Evolutionary conservation across 2,113 vertebrate genomes (phyloP).

Genomic region (Atractosteus spatula): DNA sequence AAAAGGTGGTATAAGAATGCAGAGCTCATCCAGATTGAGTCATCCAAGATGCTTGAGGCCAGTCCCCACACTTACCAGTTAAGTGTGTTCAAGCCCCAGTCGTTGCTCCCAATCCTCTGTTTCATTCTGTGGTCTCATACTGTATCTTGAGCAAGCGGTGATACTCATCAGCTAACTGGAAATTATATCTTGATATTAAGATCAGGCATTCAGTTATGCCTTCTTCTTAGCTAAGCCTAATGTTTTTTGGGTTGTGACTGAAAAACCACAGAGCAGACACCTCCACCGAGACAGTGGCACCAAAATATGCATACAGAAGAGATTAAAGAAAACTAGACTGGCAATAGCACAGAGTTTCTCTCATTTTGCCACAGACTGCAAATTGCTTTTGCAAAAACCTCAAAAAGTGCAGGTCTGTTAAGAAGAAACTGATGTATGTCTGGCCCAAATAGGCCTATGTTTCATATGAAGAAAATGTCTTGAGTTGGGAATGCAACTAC

Average conservation of each 20-base stretch:
- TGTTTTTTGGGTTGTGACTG: not conserved
- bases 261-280: slow-evolving; percentile 7
- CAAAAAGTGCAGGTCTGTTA: too few relatives aligned
- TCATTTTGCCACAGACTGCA: not conserved
- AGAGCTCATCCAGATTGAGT: too few relatives aligned
- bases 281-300: not conserved
- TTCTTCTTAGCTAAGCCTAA: not conserved
- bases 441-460: not conserved
- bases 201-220: not conserved
- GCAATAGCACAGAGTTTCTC: not conserved
- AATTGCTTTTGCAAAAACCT: too few relatives aligned
- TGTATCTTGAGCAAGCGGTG: not conserved
- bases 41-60: too few relatives aligned
- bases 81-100: too few relatives aligned
- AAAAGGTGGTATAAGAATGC: too few relatives aligned
- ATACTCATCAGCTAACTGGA: not conserved
- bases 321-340: not conserved
- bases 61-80: too few relatives aligned
- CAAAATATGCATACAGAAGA: not conserved
- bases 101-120: too few relatives aligned
- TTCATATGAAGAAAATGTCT: not conserved
- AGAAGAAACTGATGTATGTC: too few relatives aligned
- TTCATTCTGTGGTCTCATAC: too few relatives aligned
- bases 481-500: too few relatives aligned
- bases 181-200: not conserved